Base-by-base conservation (phyloP, 2,888 invertebrate genomes). In the Trissoscelio sp. region DNA sequence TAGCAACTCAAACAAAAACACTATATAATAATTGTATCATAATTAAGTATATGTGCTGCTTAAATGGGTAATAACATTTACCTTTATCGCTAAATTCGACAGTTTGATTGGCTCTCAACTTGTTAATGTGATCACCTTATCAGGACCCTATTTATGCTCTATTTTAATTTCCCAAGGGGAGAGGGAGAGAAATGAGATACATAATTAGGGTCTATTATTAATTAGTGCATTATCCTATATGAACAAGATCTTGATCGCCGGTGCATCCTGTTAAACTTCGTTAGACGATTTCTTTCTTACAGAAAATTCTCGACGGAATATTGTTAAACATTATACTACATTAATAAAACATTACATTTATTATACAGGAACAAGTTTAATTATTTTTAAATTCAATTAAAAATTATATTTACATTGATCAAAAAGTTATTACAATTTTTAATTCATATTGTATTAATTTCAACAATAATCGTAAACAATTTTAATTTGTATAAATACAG, bases 171-270 rank as follows among this genome's bases (percentile, higher is more conserved):
- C n/a, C n/a, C 28, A 64, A 37, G 51, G 28, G 22, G 9, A 39
- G 39, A 12, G 39, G 39, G 12, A 42, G 39, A 14, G 39, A 22
- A 39, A 14, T 57, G 83, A 42, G 84, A 82, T 73, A 78, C 72
- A 85, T 88, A 89, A 89, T 89, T 89, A 88, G 86, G 85, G 83
- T 78, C 83, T 86, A 86, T 88, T 90, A 89, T 89, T 89, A 90
- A 90, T 90, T 89, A 89, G 88, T 88, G 86, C 89, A 89, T 90
- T 90, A 89, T 87, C 83, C 83, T 84, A 80, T 48, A 55, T 58
- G 69, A 83, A 64, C 83, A 83, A 84, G 84, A 89, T 89, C 89
- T 88, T 87, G 87, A 89, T 89, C 81, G 84, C 79, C 79, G 82
- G 73, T 34, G 73, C 72, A 81, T 75, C 80, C 80, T 80, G 74